Conservation (phyloP, 2,797 vertebrate genomes). For the Sebastes oblongus region DNA sequence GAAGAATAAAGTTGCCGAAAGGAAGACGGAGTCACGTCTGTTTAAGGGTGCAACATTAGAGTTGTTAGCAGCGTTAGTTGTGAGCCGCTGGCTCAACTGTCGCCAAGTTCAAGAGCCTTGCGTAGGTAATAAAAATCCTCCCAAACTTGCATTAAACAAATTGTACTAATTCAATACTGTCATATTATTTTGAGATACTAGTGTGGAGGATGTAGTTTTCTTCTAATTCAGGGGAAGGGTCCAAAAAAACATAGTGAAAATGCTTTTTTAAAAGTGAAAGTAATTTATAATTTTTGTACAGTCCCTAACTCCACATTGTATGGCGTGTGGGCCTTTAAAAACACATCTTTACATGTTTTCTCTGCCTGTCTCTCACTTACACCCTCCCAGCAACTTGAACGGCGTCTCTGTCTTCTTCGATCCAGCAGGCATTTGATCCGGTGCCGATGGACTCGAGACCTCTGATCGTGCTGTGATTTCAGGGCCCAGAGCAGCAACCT, state of each 20-base stretch:
- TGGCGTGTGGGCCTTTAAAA: not conserved
- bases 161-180: not conserved
- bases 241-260: not conserved
- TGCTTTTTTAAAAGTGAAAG: not conserved
- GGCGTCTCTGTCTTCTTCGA: conserved; percentile 34
- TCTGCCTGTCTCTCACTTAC: not conserved
- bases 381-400: not conserved
- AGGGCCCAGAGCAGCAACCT: conserved; percentile 56
- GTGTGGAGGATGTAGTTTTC: not conserved
- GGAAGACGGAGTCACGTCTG: no score
- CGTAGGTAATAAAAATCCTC: no score
- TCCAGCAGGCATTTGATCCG: conserved; percentile 63
- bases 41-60: no score
- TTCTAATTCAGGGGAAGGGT: not conserved
- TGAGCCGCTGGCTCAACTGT: no score
- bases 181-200: not conserved
- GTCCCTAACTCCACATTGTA: not conserved
- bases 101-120: no score
- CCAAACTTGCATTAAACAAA: not conserved
- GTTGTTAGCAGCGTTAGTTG: no score
- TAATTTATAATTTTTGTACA: not conserved
- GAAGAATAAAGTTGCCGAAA: no score
- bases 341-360: conserved; percentile 9
- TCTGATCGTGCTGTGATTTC: conserved; percentile 58
- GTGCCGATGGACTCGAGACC: conserved; percentile 39